A percentile compares a stretch with the other conserved stretches of the same genome.
Evolutionary conservation across 2,113 vertebrate genomes (phyloP).

Genomic region (Alethe castanea): DNA sequence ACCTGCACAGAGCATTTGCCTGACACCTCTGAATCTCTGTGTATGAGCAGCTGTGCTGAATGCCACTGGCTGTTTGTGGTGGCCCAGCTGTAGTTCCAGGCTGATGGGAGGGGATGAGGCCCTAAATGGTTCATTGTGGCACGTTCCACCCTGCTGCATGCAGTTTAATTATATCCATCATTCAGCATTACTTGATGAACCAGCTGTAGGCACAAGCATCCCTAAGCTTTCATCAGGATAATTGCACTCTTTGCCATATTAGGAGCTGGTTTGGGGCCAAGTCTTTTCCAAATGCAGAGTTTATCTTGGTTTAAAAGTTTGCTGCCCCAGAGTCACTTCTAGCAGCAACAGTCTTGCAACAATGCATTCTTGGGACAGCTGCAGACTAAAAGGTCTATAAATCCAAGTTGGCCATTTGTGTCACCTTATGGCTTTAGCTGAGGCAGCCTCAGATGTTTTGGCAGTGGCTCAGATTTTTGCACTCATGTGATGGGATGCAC

Average conservation of each 20-base stretch:
- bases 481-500: not conserved
- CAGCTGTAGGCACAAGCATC: conserved; percentile 54
- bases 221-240: conserved; percentile 24
- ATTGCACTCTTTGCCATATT: conserved; percentile 23
- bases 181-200: conserved; percentile 38
- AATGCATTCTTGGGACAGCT: conserved; percentile 22
- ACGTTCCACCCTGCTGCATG: not conserved
- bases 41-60: not conserved
- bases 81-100: not conserved
- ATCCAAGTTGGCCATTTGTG: not conserved
- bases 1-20: not conserved
- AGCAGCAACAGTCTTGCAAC: not conserved
- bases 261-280: conserved; percentile 47
- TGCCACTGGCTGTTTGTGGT: not conserved
- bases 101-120: not conserved
- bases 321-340: conserved; percentile 6
- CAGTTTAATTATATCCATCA: conserved; percentile 43
- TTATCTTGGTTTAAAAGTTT: conserved; percentile 53
- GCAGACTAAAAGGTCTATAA: not conserved
- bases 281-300: conserved; percentile 45
- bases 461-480: not conserved
- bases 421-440: not conserved
- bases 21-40: not conserved
- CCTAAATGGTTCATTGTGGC: not conserved
- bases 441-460: not conserved